Conservation (phyloP, 2,113 vertebrate species). For the Pollachius pollachius region DNA sequence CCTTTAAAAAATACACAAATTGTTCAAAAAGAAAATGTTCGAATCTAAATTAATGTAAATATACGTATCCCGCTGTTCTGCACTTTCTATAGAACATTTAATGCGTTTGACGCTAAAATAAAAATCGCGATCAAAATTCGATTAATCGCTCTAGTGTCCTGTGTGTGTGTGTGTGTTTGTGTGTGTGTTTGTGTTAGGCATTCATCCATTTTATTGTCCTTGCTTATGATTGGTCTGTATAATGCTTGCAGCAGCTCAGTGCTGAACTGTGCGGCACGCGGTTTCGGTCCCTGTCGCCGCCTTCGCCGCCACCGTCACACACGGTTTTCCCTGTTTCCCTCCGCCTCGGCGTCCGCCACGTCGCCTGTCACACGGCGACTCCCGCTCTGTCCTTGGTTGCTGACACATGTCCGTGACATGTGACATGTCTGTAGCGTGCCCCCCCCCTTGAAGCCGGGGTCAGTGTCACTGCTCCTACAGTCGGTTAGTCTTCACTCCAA, state of each 20-base stretch:
- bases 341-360: no score
- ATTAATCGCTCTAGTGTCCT: no score
- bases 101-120: no score
- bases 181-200: no score
- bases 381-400: slow-evolving; percentile 30
- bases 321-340: neutral
- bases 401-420: slow-evolving; percentile 39
- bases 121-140: no score
- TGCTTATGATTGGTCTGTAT: neutral
- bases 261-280: neutral
- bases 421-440: slow-evolving; percentile 23
- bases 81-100: no score
- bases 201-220: neutral
- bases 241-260: neutral
- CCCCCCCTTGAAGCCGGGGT: neutral
- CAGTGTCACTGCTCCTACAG: slow-evolving; percentile 16
- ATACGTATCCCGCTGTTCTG: no score
- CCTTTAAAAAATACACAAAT: no score
- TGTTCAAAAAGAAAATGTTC: no score
- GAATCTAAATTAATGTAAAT: no score
- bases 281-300: no score
- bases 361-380: slow-evolving; percentile 7
- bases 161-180: no score
- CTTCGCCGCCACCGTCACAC: neutral
- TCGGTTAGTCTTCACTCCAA: slow-evolving; percentile 31